Evolutionary conservation across 2,888 invertebrate genomes (phyloP), one percentile per base, ranked within the genome.

Genomic region (Steinernema hermaphroditum): DNA sequence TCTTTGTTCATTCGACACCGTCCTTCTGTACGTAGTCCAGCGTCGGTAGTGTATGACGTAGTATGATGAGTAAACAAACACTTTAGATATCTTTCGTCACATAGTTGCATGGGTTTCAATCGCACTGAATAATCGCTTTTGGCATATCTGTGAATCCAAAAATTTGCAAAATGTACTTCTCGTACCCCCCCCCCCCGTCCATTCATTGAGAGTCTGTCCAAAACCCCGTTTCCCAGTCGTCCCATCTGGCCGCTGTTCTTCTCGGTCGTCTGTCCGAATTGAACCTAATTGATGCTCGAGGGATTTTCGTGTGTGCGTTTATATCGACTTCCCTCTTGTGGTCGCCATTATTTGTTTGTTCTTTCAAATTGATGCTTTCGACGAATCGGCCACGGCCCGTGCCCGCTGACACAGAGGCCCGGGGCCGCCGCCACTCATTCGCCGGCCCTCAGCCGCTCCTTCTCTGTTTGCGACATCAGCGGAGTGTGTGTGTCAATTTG

Each of bases 301-400:
- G 62, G 62, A 62, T 8, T 62, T 22, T 29, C n/a, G 62, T 62
- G 62, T 32, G 62, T 34, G 62, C 62, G 32, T 29, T 62, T 62
- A 62, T 62, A 62, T 62, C 62, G 62, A 62, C 62, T 62, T 62
- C 32, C 62, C 32, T n/a, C 32, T 62, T 32, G 9, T 37, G 41
- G 27, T 41, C 27, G 19, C 49, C 41, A 44, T 41, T 41, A 69
- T 69, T 69, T 69, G 43, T 69, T 69, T 69, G 69, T 46, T 69
- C 69, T 46, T 69, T 69, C n/a, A 69, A 69, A 69, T 69, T 69
- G 49, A 29, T 69, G 69, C 44, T 24, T 44, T 49, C 41, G 44
- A n/a, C 69, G 49, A 69, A 19, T 69, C 29, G 2, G 50, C 50
- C 14, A 19, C 46, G 24, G 54, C 1, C 62, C 6, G 22, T 16